Conservation (phyloP, 2,113 vertebrate species). For the Micronycteris hirsuta region DNA sequence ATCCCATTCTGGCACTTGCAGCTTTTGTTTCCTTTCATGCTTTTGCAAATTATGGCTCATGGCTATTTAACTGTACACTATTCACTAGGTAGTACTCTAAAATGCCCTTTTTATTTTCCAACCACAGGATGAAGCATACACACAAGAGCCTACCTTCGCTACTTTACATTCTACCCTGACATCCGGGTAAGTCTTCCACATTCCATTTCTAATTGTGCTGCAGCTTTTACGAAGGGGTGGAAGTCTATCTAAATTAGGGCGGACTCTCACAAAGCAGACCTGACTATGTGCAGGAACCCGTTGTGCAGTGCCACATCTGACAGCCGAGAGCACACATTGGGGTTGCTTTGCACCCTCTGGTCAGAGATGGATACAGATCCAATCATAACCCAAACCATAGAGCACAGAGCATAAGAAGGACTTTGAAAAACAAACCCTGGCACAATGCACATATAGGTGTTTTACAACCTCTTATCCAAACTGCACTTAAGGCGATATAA, state of each 20-base stretch:
- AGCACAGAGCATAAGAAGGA: not conserved
- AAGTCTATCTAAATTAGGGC: conserved; percentile 33
- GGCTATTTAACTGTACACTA: conserved; percentile 64
- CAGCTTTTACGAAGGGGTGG: conserved; percentile 31
- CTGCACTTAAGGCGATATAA: not conserved
- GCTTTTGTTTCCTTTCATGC: conserved; percentile 55
- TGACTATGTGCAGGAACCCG: not conserved
- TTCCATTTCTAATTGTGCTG: conserved; percentile 21
- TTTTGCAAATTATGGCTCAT: conserved; percentile 51
- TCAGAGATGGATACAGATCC: conserved; percentile 35
- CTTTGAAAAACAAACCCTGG: conserved; percentile 28
- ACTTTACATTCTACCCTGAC: conserved; percentile 54
- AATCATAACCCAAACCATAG: not conserved
- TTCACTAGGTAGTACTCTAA: conserved; percentile 64
- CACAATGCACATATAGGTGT: not conserved
- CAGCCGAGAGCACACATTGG: not conserved
- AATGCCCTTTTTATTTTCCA: conserved; percentile 63
- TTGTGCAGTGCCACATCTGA: conserved; percentile 32
- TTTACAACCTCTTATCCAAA: conserved; percentile 21
- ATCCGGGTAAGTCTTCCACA: conserved; percentile 24
- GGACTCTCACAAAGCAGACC: conserved; percentile 36
- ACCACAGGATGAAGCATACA: conserved; percentile 39
- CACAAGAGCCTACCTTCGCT: conserved; percentile 45
- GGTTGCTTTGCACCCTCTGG: conserved; percentile 32
- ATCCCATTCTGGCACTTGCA: conserved; percentile 49